Evolutionary conservation across 2,888 invertebrate genomes (phyloP).

Genomic region (Sabellastarte sp.): DNA sequence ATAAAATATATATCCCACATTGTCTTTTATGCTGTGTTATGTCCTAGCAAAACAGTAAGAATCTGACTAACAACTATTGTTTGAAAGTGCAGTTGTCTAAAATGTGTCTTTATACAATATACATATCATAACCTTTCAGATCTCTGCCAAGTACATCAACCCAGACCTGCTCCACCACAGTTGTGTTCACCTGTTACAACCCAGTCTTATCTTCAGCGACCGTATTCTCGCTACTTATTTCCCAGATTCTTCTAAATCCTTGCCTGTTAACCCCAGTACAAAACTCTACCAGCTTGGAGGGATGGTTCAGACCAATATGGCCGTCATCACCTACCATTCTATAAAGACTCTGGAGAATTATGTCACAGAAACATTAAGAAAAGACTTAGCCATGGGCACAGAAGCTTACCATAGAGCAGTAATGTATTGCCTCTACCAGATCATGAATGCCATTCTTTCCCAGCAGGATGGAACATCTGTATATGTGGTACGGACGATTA

Average conservation of each 20-base stretch:
- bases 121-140: no score
- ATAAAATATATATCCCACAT: no score
- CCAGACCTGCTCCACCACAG: not conserved
- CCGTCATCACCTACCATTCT: constrained; percentile 1
- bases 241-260: not conserved
- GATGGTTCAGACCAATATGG: constrained; percentile 3
- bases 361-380: not conserved
- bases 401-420: not conserved
- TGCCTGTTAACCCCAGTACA: not conserved
- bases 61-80: no score
- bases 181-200: not conserved
- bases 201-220: not conserved
- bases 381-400: not conserved
- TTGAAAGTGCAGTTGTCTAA: no score
- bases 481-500: not conserved
- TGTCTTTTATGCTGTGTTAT: no score
- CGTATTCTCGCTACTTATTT: not conserved
- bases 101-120: no score
- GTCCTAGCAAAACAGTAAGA: no score
- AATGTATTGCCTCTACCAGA: not conserved
- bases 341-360: not conserved
- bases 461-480: not conserved
- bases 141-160: not conserved
- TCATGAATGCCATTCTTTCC: not conserved
- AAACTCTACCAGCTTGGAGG: not conserved